phyloP scores from a whole-genome alignment of 2,888 invertebrate species.

The Perdita meconis region DNA sequence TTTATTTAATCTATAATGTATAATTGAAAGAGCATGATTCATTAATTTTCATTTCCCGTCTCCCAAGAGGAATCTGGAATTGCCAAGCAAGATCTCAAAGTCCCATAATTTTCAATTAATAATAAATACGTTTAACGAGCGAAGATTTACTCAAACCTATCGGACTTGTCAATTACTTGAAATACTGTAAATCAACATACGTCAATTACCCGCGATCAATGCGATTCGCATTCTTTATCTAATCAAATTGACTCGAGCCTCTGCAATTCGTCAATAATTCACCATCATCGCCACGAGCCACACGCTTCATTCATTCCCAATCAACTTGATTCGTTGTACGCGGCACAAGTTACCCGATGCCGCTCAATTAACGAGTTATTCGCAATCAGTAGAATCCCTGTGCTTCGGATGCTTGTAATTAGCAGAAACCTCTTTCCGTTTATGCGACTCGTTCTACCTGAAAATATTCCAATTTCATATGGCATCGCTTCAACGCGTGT shows the following conservation, averaged over 20 bases:
- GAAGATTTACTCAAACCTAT: neutral
- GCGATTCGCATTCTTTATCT: neutral
- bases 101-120: neutral
- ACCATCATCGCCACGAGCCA: neutral
- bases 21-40: conserved; percentile 34
- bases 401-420: neutral
- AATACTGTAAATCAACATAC: neutral
- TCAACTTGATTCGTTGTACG: neutral
- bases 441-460: neutral
- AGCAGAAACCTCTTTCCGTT: neutral
- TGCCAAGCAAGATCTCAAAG: neutral
- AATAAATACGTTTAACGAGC: neutral
- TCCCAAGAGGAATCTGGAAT: too few relatives aligned
- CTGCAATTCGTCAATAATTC: neutral
- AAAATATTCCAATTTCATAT: neutral
- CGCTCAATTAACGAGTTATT: conserved; percentile 20
- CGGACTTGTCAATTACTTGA: neutral
- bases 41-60: neutral
- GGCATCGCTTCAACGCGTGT: neutral
- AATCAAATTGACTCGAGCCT: neutral
- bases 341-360: neutral
- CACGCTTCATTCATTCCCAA: neutral
- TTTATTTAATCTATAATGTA: conserved; percentile 13
- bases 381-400: neutral
- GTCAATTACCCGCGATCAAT: neutral